Conservation (phyloP, 1,140 invertebrate species). For the Globodera ellingtonae region DNA sequence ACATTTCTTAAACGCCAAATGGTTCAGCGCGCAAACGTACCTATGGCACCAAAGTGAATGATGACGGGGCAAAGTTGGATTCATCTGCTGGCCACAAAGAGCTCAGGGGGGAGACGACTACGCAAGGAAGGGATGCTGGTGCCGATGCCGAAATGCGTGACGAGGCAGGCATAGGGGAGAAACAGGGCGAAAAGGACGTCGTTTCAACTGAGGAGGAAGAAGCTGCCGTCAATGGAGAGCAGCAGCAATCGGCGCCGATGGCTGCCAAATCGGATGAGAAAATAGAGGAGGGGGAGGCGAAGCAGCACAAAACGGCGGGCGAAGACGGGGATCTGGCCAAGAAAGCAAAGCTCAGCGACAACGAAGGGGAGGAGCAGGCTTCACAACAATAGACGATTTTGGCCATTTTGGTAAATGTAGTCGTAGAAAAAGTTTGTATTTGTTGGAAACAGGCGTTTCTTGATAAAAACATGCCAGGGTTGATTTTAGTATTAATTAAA, state of each 20-base stretch:
- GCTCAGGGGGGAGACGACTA: constrained; percentile 3
- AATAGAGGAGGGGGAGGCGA: neutral
- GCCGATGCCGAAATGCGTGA: neutral
- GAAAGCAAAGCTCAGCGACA: neutral
- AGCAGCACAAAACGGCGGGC: neutral
- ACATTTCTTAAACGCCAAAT: neutral
- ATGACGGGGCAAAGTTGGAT: constrained; percentile 12
- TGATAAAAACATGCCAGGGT: no score
- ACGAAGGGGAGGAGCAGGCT: neutral
- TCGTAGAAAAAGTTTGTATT: no score
- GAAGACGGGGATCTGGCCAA: neutral
- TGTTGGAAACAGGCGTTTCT: no score
- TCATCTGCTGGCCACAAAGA: neutral
- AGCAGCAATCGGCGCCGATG: neutral
- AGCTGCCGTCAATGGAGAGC: neutral
- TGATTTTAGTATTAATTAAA: no score
- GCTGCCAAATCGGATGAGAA: neutral
- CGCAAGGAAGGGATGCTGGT: neutral
- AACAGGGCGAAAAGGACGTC: neutral
- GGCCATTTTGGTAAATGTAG: no score
- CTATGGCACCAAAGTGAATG: constrained; percentile 10
- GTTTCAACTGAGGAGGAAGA: neutral
- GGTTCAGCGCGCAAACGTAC: constrained; percentile 23
- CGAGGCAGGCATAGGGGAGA: neutral
- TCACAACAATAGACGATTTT: neutral